Conservation (phyloP, 2,797 vertebrate species). For the Hipposideros larvatus region DNA sequence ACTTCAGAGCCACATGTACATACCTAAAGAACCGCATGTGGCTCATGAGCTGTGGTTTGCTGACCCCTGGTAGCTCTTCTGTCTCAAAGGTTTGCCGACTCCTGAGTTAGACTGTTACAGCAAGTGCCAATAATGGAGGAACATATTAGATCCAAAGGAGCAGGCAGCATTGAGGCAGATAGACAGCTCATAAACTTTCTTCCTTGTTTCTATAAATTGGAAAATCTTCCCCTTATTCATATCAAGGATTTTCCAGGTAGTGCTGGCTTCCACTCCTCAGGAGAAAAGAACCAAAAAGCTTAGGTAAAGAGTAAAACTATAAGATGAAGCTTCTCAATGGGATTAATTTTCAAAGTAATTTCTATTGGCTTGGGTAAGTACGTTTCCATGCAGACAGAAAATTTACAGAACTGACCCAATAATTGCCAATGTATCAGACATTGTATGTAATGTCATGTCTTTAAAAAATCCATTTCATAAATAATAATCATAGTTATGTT, state of each 20-base stretch:
- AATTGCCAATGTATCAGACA: neutral
- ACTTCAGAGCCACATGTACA: too few relatives aligned
- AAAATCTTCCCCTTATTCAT: neutral
- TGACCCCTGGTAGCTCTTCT: too few relatives aligned
- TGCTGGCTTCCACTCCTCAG: neutral
- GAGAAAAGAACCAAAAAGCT: neutral
- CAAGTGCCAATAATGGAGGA: neutral
- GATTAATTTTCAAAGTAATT: conserved; percentile 31
- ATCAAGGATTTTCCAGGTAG: neutral
- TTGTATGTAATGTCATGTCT: neutral
- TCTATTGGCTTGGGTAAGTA: neutral
- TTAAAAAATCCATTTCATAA: conserved; percentile 21
- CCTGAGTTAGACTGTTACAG: neutral
- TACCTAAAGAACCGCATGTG: too few relatives aligned
- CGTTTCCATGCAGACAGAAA: neutral
- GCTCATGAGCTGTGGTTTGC: too few relatives aligned
- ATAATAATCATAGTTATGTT: neutral
- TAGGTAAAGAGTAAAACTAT: conserved; percentile 21
- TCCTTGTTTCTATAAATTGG: neutral
- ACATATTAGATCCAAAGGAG: neutral
- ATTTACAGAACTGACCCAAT: neutral
- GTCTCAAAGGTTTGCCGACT: too few relatives aligned
- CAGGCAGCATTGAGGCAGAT: neutral
- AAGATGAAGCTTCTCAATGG: neutral
- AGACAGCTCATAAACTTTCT: neutral